Evolutionary conservation across 2,888 invertebrate species (phyloP).

Genomic region (Prionchulus punctatus): DNA sequence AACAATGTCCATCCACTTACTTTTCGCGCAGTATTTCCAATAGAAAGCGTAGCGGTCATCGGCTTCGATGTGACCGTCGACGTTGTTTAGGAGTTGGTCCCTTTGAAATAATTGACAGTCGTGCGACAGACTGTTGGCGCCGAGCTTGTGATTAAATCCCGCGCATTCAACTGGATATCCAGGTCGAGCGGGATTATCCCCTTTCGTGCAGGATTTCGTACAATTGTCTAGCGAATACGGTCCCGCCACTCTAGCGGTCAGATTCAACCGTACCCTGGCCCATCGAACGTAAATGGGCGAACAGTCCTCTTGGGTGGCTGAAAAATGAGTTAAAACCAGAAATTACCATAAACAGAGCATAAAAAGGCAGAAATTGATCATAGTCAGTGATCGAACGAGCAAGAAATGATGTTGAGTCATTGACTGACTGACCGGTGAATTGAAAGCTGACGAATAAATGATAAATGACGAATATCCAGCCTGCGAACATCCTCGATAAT

Average conservation of each 20-base stretch:
- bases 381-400: too few species aligned
- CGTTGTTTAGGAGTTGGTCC: constrained; percentile 17
- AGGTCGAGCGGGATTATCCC: constrained; percentile 20
- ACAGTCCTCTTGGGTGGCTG: constrained; percentile 13
- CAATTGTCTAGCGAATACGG: constrained; percentile 21
- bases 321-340: too few species aligned
- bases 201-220: constrained; percentile 22
- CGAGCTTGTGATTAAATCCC: constrained; percentile 28
- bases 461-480: too few species aligned
- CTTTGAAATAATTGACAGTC: constrained; percentile 26
- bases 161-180: constrained; percentile 22
- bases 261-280: constrained; percentile 26
- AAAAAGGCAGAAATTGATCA: too few species aligned
- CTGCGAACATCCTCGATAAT: too few species aligned
- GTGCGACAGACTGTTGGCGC: constrained; percentile 23
- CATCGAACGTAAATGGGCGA: constrained; percentile 27
- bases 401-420: too few species aligned
- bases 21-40: constrained; percentile 29
- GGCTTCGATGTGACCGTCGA: constrained; percentile 30
- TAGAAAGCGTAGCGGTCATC: constrained; percentile 31
- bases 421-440: too few species aligned
- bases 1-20: too few species aligned
- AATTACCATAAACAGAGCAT: too few species aligned
- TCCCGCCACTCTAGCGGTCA: constrained; percentile 21
- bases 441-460: too few species aligned